phyloP scores from a whole-genome alignment of 2,797 vertebrate species.

The Smutsia temminckii region DNA sequence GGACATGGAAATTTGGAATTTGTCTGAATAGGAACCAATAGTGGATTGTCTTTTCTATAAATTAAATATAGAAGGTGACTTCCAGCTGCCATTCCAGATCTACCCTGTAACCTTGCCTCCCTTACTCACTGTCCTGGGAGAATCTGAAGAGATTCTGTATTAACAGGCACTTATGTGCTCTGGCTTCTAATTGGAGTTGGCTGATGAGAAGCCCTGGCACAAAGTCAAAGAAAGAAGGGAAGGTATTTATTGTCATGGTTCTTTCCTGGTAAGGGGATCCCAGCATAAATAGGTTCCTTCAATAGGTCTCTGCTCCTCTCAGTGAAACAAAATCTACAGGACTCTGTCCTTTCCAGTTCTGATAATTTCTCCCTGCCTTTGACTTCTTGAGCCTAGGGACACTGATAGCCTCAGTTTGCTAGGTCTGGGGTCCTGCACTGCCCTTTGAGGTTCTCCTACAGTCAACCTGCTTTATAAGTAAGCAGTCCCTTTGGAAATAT shows the following conservation, averaged over 20 bases:
- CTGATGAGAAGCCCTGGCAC: no score
- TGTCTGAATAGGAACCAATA: neutral
- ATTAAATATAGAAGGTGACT: neutral
- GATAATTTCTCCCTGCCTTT: neutral
- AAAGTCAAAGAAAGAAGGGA: neutral
- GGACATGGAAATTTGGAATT: neutral
- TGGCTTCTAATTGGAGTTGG: neutral
- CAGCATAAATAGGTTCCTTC: neutral
- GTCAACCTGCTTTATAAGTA: neutral
- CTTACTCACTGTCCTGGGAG: neutral
- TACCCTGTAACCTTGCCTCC: neutral
- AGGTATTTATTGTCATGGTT: neutral
- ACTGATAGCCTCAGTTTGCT: neutral
- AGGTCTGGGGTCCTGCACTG: neutral
- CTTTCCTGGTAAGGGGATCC: neutral
- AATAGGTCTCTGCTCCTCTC: neutral
- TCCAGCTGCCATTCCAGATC: neutral
- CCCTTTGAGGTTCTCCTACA: neutral
- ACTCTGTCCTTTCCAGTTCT: neutral
- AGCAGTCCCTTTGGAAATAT: neutral
- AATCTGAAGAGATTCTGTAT: neutral
- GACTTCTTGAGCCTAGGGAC: no score
- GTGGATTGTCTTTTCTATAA: neutral
- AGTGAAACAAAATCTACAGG: neutral
- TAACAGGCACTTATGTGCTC: accelerated